Evolutionary conservation across 2,113 vertebrate genomes (phyloP).

Genomic region (Podiceps cristatus): DNA sequence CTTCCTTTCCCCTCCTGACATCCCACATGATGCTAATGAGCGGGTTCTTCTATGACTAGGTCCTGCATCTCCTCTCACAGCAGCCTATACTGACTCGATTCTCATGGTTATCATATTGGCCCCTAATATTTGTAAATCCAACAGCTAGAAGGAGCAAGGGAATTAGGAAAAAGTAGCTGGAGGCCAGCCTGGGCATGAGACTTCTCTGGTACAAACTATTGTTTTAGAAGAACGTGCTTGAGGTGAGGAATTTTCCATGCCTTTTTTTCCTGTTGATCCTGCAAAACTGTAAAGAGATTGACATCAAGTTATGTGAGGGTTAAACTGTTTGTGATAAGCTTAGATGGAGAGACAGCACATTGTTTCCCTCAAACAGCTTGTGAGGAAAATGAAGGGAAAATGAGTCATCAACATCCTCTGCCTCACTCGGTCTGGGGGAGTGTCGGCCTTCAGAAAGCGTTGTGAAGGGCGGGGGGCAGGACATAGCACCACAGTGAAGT

Average conservation of each 20-base stretch:
- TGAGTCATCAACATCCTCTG: constrained; percentile 35
- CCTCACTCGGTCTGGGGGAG: background rate
- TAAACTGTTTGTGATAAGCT: background rate
- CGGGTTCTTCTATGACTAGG: background rate
- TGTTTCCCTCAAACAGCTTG: constrained; percentile 23
- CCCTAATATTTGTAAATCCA: background rate
- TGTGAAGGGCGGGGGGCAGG: background rate
- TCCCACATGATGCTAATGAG: background rate
- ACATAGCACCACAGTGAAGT: background rate
- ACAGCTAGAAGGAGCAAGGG: background rate
- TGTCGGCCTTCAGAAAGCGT: background rate
- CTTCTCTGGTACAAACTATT: background rate
- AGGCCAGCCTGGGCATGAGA: background rate
- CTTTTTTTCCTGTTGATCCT: constrained; percentile 11
- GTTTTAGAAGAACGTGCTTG: background rate
- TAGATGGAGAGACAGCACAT: background rate
- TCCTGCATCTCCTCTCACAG: background rate
- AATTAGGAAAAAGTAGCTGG: background rate
- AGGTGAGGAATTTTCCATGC: background rate
- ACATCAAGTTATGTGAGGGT: background rate
- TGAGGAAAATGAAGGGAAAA: constrained; percentile 41
- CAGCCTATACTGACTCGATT: background rate
- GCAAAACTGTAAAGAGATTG: background rate
- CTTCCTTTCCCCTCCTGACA: background rate
- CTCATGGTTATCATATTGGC: background rate